phyloP scores from a whole-genome alignment of 2,888 invertebrate genomes.

The Aporophyla nigra region DNA sequence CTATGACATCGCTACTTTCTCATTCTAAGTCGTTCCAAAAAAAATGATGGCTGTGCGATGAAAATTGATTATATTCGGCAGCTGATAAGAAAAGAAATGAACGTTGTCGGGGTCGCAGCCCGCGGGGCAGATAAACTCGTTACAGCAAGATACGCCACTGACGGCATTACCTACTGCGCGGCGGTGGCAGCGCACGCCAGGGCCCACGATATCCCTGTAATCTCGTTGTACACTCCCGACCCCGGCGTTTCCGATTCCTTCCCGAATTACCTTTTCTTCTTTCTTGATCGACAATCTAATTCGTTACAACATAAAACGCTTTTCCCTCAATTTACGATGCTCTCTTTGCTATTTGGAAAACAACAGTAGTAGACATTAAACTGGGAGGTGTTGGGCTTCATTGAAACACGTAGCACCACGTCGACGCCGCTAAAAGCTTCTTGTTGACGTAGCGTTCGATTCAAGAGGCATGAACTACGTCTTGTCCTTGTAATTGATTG shows the following conservation, averaged over 20 bases:
- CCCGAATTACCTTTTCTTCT: slow-evolving; percentile 86
- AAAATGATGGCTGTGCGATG: slow-evolving; percentile 46
- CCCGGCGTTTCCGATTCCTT: slow-evolving; percentile 85
- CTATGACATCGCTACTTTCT: not conserved
- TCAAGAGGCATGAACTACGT: slow-evolving; percentile 85
- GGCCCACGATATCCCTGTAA: slow-evolving; percentile 85
- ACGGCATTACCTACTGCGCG: slow-evolving; percentile 67
- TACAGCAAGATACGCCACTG: slow-evolving; percentile 86
- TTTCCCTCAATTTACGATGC: slow-evolving; percentile 76
- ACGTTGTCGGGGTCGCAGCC: slow-evolving; percentile 82
- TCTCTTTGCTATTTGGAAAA: slow-evolving; percentile 75
- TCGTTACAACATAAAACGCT: slow-evolving; percentile 81
- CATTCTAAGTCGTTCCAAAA: slow-evolving; percentile 21
- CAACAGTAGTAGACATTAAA: slow-evolving; percentile 79
- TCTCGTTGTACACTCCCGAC: slow-evolving; percentile 86
- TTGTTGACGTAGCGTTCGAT: slow-evolving; percentile 90
- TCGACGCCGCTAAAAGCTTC: slow-evolving; percentile 87
- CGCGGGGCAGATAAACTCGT: slow-evolving; percentile 91
- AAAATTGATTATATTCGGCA: slow-evolving; percentile 84
- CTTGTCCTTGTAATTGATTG: slow-evolving; percentile 90
- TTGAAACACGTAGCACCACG: slow-evolving; percentile 83
- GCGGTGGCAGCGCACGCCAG: slow-evolving; percentile 78
- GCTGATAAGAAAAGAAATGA: slow-evolving; percentile 85
- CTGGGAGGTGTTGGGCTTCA: slow-evolving; percentile 77
- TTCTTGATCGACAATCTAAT: slow-evolving; percentile 86